Evolutionary conservation across 2,888 invertebrate species (phyloP).

Genomic region (Ophioninae sp.): DNA sequence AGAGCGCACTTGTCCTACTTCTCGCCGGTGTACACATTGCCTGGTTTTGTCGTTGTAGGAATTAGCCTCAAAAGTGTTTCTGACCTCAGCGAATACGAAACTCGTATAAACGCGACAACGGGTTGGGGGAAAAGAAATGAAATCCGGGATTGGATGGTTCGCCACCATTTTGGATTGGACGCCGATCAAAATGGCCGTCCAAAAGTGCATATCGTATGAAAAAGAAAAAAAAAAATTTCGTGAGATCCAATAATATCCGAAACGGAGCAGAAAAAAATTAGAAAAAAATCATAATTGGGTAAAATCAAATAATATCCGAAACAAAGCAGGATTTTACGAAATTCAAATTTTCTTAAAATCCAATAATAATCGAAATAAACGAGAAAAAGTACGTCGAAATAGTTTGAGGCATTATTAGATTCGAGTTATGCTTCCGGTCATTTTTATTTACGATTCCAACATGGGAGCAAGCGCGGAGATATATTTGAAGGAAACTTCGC

Average conservation of each 20-base stretch:
- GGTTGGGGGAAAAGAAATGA: background rate
- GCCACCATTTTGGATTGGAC: background rate
- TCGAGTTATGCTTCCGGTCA: background rate
- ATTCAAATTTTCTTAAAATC: background rate
- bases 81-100: conserved; percentile 15
- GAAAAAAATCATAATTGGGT: no score
- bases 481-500: background rate
- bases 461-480: background rate
- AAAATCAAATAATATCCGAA: no score
- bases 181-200: no score
- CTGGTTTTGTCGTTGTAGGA: conserved; percentile 33
- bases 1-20: conserved; percentile 35
- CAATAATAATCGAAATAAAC: background rate
- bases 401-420: background rate
- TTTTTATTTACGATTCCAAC: background rate
- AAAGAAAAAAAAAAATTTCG: no score
- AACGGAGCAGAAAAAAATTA: no score
- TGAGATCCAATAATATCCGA: no score
- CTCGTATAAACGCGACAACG: background rate
- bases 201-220: no score
- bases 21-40: conserved; percentile 33
- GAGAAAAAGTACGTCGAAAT: background rate
- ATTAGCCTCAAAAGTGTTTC: conserved; percentile 34
- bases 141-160: background rate
- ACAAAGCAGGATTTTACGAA: no score